phyloP scores from a whole-genome alignment of 1,140 invertebrate species.

The Geopemphigus sp. region DNA sequence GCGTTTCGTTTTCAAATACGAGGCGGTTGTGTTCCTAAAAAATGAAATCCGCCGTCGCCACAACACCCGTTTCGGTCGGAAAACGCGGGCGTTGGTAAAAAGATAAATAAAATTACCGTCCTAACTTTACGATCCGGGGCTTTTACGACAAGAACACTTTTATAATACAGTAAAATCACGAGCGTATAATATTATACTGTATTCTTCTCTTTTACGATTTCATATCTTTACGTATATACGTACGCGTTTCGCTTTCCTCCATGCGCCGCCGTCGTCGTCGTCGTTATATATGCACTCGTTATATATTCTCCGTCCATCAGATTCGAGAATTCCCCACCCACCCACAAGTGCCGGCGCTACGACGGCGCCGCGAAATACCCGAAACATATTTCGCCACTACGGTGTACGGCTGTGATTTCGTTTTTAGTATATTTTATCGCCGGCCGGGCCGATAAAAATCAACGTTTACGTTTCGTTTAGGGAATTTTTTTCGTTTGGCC shows the following conservation, averaged over 20 bases:
- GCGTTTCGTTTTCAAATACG: too few species aligned
- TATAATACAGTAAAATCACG: conserved; percentile 36
- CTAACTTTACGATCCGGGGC: conserved; percentile 27
- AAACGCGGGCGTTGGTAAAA: conserved; percentile 32
- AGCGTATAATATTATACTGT: conserved; percentile 22
- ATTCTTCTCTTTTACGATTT: conserved; percentile 31
- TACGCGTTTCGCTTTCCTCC: too few species aligned
- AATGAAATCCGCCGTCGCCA: conserved; percentile 7
- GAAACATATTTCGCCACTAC: not conserved
- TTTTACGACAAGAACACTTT: conserved; percentile 34
- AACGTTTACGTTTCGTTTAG: too few species aligned
- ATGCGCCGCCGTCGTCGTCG: too few species aligned
- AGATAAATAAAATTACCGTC: conserved; percentile 42
- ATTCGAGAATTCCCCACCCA: too few species aligned
- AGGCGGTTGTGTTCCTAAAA: not conserved
- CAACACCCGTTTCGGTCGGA: not conserved
- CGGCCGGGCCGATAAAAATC: too few species aligned
- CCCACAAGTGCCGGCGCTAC: too few species aligned
- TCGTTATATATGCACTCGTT: too few species aligned
- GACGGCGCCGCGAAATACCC: not conserved
- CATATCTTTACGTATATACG: conserved; percentile 14
- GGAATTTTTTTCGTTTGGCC: too few species aligned
- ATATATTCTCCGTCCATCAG: too few species aligned
- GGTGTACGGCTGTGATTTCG: too few species aligned
- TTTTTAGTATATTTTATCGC: too few species aligned